A percentile compares a stretch with the other conserved stretches of the same genome.
These are phyloP conservation scores for Anthophora plumipes DNA, from an alignment of 2,888 invertebrate species.

Conservation along the genomic window DNA sequence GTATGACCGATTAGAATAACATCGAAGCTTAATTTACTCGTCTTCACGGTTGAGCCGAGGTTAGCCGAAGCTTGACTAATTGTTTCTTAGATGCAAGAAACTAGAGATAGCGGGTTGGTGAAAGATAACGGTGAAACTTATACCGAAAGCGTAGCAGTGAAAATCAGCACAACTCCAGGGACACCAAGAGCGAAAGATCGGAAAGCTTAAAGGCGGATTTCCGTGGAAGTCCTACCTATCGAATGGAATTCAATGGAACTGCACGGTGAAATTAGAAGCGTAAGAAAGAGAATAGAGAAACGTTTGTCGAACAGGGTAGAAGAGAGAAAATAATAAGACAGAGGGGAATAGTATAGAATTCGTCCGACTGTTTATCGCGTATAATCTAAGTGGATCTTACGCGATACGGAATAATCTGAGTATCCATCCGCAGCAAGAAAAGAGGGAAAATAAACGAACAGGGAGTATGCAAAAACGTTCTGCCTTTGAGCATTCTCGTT, in stretches of 20 bases:
- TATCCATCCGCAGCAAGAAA: constrained; percentile 32
- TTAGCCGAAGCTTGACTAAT: background rate
- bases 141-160: constrained; percentile 1
- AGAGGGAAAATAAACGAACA: constrained; percentile 40
- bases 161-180: background rate
- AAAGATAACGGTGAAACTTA: constrained; percentile 6
- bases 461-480: constrained; percentile 36
- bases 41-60: background rate
- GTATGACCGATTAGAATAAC: constrained; percentile 29
- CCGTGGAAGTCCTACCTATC: constrained; percentile 7
- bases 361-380: constrained; percentile 42
- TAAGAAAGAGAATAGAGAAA: background rate
- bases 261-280: constrained; percentile 33
- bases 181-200: constrained; percentile 5
- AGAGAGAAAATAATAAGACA: too few relatives aligned
- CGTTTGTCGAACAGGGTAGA: background rate
- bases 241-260: constrained; percentile 39
- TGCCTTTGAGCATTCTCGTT: constrained; percentile 49
- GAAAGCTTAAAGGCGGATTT: background rate
- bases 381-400: constrained; percentile 47
- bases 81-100: background rate
- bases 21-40: background rate
- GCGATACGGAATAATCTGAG: constrained; percentile 52
- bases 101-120: background rate
- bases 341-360: constrained; percentile 5